Evolutionary conservation across 2,888 invertebrate species (phyloP), one percentile per base, ranked within the genome.

Genomic region (Sycophila texana): DNA sequence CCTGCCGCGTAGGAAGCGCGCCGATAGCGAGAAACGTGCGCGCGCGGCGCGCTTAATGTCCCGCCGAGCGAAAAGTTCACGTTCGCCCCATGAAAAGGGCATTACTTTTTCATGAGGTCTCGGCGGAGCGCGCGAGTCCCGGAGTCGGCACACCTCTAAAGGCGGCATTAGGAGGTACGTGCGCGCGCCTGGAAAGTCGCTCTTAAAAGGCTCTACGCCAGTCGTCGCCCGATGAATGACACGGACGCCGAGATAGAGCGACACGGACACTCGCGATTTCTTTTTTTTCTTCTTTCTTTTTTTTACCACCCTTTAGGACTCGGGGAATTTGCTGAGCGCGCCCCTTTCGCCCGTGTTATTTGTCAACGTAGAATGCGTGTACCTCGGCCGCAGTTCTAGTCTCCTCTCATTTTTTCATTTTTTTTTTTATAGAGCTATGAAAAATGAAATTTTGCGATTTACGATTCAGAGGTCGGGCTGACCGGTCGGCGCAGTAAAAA

Each of bases 101-200:
- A 72, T 77, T 72, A 72, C 72, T 77, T 77, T 77, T 77, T 77
- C 77, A 77, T 72, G 77, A 72, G 66, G 49, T 49, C 26, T n/a
- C 26, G 4, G 20, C 26, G 47, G 22, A 16, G 18, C 68, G 60
- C 22, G 58, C 20, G 39, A 65, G 55, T 74, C 63, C 65, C 67
- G 63, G 20, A 47, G 18, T 61, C 71, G 77, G 49, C 58, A 49
- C 51, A 49, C 65, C 65, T 71, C 71, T 71, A 77, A 77, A 49
- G 58, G 65, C 65, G 47, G 70, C 66, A 77, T 77, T 77, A 77
- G 77, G 58, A 65, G 58, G 18, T 2, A 5, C 13, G 22, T 39
- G 30, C 58, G 68, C 20, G 16, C 39, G 20, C 60, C 51, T 47
- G 58, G 47, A 70, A 76, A 77, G 71, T 47, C 58, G 39, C 70